Base-by-base conservation (phyloP, 2,113 vertebrate species). In the Danio rerio region DNA sequence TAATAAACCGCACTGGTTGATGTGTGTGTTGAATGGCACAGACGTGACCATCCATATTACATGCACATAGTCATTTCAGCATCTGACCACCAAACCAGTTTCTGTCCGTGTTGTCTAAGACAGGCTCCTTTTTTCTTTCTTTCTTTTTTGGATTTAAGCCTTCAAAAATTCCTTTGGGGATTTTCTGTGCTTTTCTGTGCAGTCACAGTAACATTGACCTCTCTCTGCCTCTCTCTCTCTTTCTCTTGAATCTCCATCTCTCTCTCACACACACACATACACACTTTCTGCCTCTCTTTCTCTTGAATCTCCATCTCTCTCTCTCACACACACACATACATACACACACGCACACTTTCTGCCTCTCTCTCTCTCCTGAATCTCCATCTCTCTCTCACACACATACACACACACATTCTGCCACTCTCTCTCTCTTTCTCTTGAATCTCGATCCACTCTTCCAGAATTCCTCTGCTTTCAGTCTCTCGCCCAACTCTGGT, bases 141-240 rank as follows among this genome's bases (percentile, higher is more conserved):
- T 31, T n/a, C 86, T 89, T 90, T 90, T 90, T 89, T 87, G 91
- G 92, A 90, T 90, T 90, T 85, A 90, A 85, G 90, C 90, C 93
- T 95, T 94, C 89, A 88, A 90, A 86, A 93, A 93, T 90, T 92
- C 92, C 87, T 92, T 89, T 82, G 90, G 90, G 91, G 90, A 92
- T 91, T 92, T 91, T 89, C 89, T 88, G 89, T 84, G 76, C 90
- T 91, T 92, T 91, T 89, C 89, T 88, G 89, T 83, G 81, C 90
- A 92, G 87, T 88, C 90, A 85, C 87, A 87, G 90, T 90, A 86
- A 89, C 89, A 83, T 88, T 88, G 89, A 89, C 83, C 88, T 5
- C 15, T 45, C 74, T 87, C 69, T 81, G 77, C 70, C 79, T 84
- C 85, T 40, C 20, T 12, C 4, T 78, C 84, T 85, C 74, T 80